A percentile compares a stretch with the other conserved stretches of the same genome.
phyloP scores from a whole-genome alignment of 1,140 invertebrate genomes.

The Sinonovacula constricta region DNA sequence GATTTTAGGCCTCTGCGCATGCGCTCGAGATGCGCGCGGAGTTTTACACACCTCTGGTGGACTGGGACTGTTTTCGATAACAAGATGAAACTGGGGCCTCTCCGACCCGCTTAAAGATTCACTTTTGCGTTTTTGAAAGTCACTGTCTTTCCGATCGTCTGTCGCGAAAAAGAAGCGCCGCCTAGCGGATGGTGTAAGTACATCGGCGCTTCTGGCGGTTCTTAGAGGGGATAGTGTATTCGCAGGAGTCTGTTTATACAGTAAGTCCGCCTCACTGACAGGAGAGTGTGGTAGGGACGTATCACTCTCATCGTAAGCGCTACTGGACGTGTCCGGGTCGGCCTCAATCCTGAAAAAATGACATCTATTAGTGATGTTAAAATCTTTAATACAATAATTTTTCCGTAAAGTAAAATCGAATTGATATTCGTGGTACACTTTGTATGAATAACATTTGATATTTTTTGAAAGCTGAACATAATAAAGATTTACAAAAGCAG shows the following conservation, averaged over 20 bases:
- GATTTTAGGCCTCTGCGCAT: constrained; percentile 13
- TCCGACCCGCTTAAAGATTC: constrained; percentile 32
- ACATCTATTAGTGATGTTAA: too few relatives aligned
- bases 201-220: constrained; percentile 42
- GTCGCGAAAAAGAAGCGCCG: constrained; percentile 32
- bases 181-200: constrained; percentile 38
- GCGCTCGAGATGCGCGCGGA: constrained; percentile 24
- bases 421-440: too few relatives aligned
- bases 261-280: constrained; percentile 38
- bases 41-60: constrained; percentile 39
- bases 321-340: constrained; percentile 45
- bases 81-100: constrained; percentile 44
- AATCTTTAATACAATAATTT: too few relatives aligned
- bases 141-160: neutral
- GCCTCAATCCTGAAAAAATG: constrained; percentile 37
- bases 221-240: constrained; percentile 8
- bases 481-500: too few relatives aligned
- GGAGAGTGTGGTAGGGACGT: constrained; percentile 43
- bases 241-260: neutral
- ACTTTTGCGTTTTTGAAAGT: constrained; percentile 26
- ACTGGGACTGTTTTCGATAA: constrained; percentile 47
- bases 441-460: too few relatives aligned
- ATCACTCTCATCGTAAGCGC: constrained; percentile 45
- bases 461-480: too few relatives aligned
- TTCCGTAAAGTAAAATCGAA: too few relatives aligned